phyloP scores from a whole-genome alignment of 2,888 invertebrate genomes.

The Hylaea fasciaria region DNA sequence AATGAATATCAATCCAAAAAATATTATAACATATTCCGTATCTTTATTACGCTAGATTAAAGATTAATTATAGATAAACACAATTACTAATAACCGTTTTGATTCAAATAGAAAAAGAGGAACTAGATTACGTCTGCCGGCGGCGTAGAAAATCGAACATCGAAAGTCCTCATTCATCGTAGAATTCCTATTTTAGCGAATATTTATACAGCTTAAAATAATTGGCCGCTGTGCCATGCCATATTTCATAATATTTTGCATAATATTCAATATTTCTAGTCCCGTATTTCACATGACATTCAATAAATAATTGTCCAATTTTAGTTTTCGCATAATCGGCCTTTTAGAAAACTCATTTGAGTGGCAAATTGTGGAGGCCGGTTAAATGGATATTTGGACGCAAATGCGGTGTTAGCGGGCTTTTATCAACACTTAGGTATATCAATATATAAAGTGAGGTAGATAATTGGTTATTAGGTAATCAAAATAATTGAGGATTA shows the following conservation, averaged over 20 bases:
- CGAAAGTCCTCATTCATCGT: neutral
- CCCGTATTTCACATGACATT: conserved; percentile 50
- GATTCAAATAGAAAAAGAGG: too few relatives aligned
- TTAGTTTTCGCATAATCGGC: conserved; percentile 83
- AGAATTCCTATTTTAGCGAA: neutral
- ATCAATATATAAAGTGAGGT: conserved; percentile 8
- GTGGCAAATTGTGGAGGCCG: conserved; percentile 75
- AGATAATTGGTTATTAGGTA: neutral
- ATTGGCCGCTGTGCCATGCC: neutral
- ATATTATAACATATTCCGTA: too few relatives aligned
- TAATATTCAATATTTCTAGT: conserved; percentile 47
- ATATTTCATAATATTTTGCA: conserved; percentile 13
- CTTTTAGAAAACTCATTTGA: conserved; percentile 83
- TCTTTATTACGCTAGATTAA: too few relatives aligned
- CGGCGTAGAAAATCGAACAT: too few relatives aligned
- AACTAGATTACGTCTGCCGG: too few relatives aligned
- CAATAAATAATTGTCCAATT: conserved; percentile 80
- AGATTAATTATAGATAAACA: too few relatives aligned
- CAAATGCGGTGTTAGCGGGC: conserved; percentile 50
- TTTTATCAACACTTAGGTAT: conserved; percentile 31
- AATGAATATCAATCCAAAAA: too few relatives aligned
- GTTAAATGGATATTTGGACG: conserved; percentile 61
- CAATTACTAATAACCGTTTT: too few relatives aligned
- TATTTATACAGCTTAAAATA: neutral
- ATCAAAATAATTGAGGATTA: neutral